phyloP scores from a whole-genome alignment of 2,888 invertebrate species.

The Notocelia uddmanniana region DNA sequence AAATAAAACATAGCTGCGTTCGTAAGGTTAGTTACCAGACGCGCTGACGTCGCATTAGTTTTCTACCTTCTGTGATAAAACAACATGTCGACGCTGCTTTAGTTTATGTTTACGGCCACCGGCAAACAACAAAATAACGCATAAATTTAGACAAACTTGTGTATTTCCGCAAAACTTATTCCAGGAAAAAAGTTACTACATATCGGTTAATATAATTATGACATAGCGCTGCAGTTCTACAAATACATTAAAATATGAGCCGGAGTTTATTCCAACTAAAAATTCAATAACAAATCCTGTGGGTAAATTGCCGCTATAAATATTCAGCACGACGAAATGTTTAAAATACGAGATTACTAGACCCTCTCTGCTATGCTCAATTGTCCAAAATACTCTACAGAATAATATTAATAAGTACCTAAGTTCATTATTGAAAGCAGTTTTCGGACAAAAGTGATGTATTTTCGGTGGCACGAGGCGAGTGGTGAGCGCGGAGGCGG shows the following conservation, averaged over 20 bases:
- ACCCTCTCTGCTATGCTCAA: slow-evolving; percentile 54
- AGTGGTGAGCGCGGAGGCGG: slow-evolving; percentile 51
- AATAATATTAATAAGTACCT: slow-evolving; percentile 58
- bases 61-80: slow-evolving; percentile 64
- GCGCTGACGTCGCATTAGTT: slow-evolving; percentile 65
- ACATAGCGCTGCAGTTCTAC: neutral
- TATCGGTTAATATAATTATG: neutral
- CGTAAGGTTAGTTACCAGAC: slow-evolving; percentile 55
- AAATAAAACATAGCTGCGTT: slow-evolving; percentile 24
- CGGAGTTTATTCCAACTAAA: slow-evolving; percentile 8
- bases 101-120: slow-evolving; percentile 56
- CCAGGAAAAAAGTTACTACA: neutral
- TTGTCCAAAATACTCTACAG: slow-evolving; percentile 54
- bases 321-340: slow-evolving; percentile 10
- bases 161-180: neutral
- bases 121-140: slow-evolving; percentile 48
- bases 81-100: slow-evolving; percentile 60
- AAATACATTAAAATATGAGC: neutral
- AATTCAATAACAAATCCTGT: neutral
- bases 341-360: slow-evolving; percentile 43
- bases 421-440: slow-evolving; percentile 74
- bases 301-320: slow-evolving; percentile 22
- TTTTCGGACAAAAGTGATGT: slow-evolving; percentile 73
- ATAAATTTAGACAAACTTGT: slow-evolving; percentile 14
- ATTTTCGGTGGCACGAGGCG: slow-evolving; percentile 55